A percentile compares a stretch with the other conserved stretches of the same genome.
These are phyloP conservation scores for Hippocampus barbouri DNA, from an alignment of 2,113 vertebrate species.

Conservation along the genomic window DNA sequence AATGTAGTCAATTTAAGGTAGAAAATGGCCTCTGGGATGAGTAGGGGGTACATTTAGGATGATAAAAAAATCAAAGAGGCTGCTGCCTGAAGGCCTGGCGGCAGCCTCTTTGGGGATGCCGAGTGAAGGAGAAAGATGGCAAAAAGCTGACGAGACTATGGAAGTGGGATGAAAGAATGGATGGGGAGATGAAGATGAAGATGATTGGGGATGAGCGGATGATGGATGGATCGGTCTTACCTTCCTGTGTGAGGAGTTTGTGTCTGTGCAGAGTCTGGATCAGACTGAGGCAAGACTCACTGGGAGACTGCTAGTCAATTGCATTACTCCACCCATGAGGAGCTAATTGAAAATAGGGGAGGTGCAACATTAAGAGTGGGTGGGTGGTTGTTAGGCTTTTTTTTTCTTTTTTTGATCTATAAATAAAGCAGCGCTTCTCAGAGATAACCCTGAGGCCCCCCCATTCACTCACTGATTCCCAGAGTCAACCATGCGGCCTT, in stretches of 20 bases:
- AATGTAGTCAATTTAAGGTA: slow-evolving; percentile 8
- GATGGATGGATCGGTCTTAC: slow-evolving; percentile 54
- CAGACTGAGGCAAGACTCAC: slow-evolving; percentile 58
- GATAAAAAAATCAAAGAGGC: slow-evolving; percentile 9
- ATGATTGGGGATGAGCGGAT: slow-evolving; percentile 28
- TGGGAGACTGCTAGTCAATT: slow-evolving; percentile 51
- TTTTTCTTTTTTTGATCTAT: slow-evolving; percentile 71
- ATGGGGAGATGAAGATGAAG: slow-evolving; percentile 27
- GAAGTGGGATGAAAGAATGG: slow-evolving; percentile 39
- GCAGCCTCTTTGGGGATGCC: slow-evolving; percentile 1
- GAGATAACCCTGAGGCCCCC: slow-evolving; percentile 64
- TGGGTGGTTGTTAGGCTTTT: slow-evolving; percentile 36
- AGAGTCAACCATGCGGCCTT: slow-evolving; percentile 47
- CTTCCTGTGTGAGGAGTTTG: slow-evolving; percentile 64
- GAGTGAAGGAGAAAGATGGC: slow-evolving; percentile 8
- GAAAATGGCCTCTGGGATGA: background rate
- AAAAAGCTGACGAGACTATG: slow-evolving; percentile 28
- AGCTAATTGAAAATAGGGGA: slow-evolving; percentile 70
- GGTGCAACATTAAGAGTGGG: slow-evolving; percentile 17
- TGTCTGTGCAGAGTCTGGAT: slow-evolving; percentile 64
- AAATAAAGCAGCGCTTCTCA: slow-evolving; percentile 68
- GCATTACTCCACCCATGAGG: slow-evolving; percentile 72
- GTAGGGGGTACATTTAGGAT: slow-evolving; percentile 1
- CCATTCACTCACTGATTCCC: slow-evolving; percentile 34
- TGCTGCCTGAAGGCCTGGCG: slow-evolving; percentile 10